Evolutionary conservation across 2,113 vertebrate species (phyloP).

Genomic region (Acanthisitta chloris): DNA sequence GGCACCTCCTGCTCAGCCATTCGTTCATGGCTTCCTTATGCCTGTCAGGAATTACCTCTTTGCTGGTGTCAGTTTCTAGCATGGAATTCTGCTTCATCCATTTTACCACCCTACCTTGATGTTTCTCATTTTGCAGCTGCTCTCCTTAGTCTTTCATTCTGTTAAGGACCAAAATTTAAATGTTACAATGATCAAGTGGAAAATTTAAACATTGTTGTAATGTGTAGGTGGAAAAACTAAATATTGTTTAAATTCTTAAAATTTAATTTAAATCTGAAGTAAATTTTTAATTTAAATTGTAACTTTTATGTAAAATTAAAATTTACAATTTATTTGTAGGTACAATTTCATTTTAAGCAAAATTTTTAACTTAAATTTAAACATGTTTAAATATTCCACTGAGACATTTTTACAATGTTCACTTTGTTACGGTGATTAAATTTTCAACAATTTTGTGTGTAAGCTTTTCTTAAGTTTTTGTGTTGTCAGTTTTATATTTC

Average conservation of each 20-base stretch:
- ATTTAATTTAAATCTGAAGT: background rate
- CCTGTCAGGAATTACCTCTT: background rate
- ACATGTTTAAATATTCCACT: background rate
- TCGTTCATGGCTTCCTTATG: background rate
- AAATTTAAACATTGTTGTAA: background rate
- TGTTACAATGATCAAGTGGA: background rate
- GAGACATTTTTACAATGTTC: accelerated
- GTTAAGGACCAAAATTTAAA: background rate
- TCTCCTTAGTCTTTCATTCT: background rate
- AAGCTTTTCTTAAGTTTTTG: background rate
- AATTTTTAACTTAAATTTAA: background rate
- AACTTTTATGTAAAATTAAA: too few relatives aligned
- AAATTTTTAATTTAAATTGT: too few relatives aligned
- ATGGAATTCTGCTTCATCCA: background rate
- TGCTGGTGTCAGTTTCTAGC: background rate
- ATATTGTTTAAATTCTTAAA: background rate
- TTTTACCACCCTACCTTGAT: background rate
- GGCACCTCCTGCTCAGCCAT: background rate
- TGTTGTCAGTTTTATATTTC: background rate
- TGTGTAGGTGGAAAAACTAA: background rate
- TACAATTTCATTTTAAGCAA: too few relatives aligned
- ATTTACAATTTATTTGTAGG: too few relatives aligned
- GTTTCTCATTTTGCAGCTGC: background rate
- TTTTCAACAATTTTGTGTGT: background rate
- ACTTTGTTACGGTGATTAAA: background rate